Conservation (phyloP, 2,888 invertebrate genomes). For the Polydrusus pterygomalis region DNA sequence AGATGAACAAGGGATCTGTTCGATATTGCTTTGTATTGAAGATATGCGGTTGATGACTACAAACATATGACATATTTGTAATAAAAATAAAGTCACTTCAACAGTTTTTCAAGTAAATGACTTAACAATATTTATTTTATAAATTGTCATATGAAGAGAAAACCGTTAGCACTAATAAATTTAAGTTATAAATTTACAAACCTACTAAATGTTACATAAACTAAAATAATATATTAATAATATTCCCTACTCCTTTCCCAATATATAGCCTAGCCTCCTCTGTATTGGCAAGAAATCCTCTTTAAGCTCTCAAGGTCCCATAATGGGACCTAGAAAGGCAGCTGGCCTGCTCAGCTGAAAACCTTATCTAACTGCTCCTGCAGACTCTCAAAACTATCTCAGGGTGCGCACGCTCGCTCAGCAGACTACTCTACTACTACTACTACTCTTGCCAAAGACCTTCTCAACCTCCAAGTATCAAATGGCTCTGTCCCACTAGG, state of each 20-base stretch:
- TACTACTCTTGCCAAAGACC: slow-evolving; percentile 69
- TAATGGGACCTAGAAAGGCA: slow-evolving; percentile 60
- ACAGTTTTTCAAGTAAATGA: not conserved
- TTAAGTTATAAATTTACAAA: slow-evolving; percentile 36
- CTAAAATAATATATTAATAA: slow-evolving; percentile 36
- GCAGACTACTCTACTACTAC: slow-evolving; percentile 65
- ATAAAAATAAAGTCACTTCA: not conserved
- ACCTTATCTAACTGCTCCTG: slow-evolving; percentile 62
- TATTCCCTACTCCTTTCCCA: slow-evolving; percentile 32
- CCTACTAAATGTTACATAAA: slow-evolving; percentile 38
- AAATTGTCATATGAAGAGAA: slow-evolving; percentile 1
- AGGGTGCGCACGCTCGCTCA: slow-evolving; percentile 45
- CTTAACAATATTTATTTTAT: not conserved
- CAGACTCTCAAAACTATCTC: slow-evolving; percentile 58
- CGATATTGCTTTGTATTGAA: slow-evolving; percentile 4
- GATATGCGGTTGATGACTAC: not conserved
- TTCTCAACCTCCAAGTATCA: slow-evolving; percentile 76
- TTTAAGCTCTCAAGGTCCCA: slow-evolving; percentile 47
- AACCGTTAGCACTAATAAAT: slow-evolving; percentile 25
- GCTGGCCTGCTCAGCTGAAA: slow-evolving; percentile 59
- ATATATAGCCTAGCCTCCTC: slow-evolving; percentile 54
- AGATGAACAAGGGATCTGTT: not conserved
- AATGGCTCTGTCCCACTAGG: slow-evolving; percentile 75
- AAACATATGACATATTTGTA: not conserved
- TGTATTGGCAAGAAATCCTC: slow-evolving; percentile 38